Base-by-base conservation (phyloP, 2,113 vertebrate genomes). In the Mustela nigripes region DNA sequence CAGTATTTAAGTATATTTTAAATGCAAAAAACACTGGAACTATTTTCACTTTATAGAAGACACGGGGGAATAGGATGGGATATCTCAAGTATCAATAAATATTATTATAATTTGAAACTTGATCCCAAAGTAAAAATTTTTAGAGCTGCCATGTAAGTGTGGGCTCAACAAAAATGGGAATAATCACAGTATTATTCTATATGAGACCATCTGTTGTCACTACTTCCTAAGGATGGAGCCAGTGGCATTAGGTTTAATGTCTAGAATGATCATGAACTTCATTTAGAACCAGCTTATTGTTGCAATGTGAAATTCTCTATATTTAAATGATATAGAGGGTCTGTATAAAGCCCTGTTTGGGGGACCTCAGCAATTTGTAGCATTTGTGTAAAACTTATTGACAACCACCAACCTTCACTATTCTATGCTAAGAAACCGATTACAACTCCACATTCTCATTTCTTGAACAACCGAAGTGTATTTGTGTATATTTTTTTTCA, bases 361-460 rank as follows among this genome's bases (percentile, higher is more conserved):
- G 16, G 14, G 8, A n/a, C 53, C 24, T 93, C 19, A 82, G 24
- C 82, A 26, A 63, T 71, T 26, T 65, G 3, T 33, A 79, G 26
- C 7, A 60, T 95, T 76, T 95, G 69, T 65, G 10, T 42, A 74
- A 95, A 39, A 42, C 10, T 78, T 97, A 33, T 42, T 96, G 73
- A 63, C 3, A 79, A 81, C 15, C 21, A 53, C 24, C 26, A 7
- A 48, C 56, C 9, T 45, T 91, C 16, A 42, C 18, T 85, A 10
- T 74, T 83, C 18, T 12, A 14, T 2, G 4, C 14, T n/a, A 91
- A 83, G 28, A 78, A 74, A n/a, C 2, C 22, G 21, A 53, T 33
- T 89, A 48, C 8, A 28, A 45, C 31, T 91, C 2, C 26, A 67
- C 6, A 36, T 33, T 85, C 39, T 93, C 33, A n/a, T 78, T 89